A percentile compares a stretch with the other conserved stretches of the same genome.
phyloP scores from a whole-genome alignment of 2,888 invertebrate species.

The Cordilura impudica region DNA sequence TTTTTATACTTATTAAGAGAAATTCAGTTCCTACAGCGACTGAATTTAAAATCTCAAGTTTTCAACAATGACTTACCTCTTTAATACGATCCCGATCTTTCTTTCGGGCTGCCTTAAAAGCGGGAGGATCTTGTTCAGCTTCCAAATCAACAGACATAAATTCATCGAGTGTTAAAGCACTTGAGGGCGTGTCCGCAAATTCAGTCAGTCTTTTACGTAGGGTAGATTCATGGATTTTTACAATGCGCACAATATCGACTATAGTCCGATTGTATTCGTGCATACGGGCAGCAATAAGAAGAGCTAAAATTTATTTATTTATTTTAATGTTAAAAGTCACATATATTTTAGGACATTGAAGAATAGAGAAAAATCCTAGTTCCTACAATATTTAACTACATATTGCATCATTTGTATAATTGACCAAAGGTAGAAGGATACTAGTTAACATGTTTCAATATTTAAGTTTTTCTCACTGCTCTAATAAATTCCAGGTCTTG shows the following conservation, averaged over 20 bases:
- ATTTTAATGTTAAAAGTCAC: no score
- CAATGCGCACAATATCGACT: conserved; percentile 93
- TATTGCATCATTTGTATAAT: no score
- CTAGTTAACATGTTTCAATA: no score
- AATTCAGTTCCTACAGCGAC: not conserved
- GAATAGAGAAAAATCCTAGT: no score
- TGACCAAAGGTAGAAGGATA: no score
- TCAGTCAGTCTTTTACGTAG: conserved; percentile 93
- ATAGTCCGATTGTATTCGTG: conserved; percentile 94
- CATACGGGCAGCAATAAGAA: conserved; percentile 94
- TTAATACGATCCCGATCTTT: conserved; percentile 91
- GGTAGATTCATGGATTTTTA: conserved; percentile 96
- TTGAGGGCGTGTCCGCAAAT: conserved; percentile 98
- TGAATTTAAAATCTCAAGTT: not conserved
- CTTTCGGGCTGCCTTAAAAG: conserved; percentile 93
- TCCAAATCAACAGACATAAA: conserved; percentile 98
- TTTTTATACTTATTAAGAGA: not conserved
- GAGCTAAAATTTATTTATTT: conserved; percentile 83
- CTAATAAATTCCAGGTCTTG: no score
- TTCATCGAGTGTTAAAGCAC: conserved; percentile 95
- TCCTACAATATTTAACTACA: no score
- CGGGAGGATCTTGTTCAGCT: conserved; percentile 96
- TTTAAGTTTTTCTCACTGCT: no score
- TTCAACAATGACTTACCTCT: conserved; percentile 80
- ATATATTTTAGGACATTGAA: no score